These are phyloP conservation scores for Myotis vivesi DNA, from an alignment of 2,797 vertebrate genomes.

Conservation along the genomic window DNA sequence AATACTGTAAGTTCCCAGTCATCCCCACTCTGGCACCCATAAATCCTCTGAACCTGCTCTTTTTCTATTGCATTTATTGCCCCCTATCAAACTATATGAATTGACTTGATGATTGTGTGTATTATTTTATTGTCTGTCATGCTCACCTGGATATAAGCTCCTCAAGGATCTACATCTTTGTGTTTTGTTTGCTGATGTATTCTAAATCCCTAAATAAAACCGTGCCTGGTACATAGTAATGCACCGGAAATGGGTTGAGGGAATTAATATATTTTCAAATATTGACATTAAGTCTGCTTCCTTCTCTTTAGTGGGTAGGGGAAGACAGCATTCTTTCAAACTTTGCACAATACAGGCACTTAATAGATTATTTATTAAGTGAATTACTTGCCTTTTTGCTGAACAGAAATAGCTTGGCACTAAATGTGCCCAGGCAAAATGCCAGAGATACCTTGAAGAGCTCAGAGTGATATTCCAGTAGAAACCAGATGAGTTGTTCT, in stretches of 20 bases:
- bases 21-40: not conserved
- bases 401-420: slow-evolving; percentile 13
- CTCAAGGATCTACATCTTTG: not conserved
- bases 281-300: not conserved
- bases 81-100: not conserved
- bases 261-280: slow-evolving; percentile 1
- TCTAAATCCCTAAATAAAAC: not conserved
- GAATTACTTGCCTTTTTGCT: slow-evolving; percentile 31
- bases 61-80: not conserved
- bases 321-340: not conserved
- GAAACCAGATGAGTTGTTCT: slow-evolving; percentile 87
- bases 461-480: slow-evolving; percentile 86
- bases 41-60: not conserved
- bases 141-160: not conserved
- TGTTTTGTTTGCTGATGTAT: not conserved
- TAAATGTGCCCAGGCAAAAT: not conserved
- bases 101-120: not conserved
- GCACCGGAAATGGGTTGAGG: not conserved
- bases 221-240: not conserved
- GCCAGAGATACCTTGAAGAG: slow-evolving; percentile 88
- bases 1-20: not conserved
- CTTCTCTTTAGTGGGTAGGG: not conserved
- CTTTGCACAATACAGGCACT: not conserved
- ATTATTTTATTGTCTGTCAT: not conserved
- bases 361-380: slow-evolving; percentile 43